These are phyloP conservation scores for Sarcophaga bullata DNA, from an alignment of 1,140 invertebrate species.

Conservation along the genomic window DNA sequence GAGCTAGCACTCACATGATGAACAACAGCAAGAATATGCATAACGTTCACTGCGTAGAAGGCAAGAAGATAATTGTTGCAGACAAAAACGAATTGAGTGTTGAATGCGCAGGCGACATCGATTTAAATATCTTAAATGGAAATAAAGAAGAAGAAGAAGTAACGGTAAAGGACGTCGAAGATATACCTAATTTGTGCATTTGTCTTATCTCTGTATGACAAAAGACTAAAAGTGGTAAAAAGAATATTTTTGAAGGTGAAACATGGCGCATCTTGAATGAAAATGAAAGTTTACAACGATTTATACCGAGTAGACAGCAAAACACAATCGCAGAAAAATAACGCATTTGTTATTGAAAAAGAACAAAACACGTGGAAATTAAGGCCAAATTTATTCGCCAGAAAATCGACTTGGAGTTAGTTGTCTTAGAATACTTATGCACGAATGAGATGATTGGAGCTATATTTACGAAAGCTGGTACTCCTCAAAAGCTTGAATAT, in stretches of 20 bases:
- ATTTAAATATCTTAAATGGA: not conserved
- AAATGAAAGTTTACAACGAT: not conserved
- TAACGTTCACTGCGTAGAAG: too few relatives aligned
- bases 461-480: too few relatives aligned
- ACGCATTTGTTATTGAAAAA: not conserved
- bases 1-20: too few relatives aligned
- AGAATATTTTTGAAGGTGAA: not conserved
- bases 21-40: too few relatives aligned
- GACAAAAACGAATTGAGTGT: too few relatives aligned
- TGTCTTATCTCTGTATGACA: not conserved
- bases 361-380: constrained; percentile 54
- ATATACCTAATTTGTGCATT: not conserved
- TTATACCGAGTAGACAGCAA: constrained; percentile 5
- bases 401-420: constrained; percentile 29
- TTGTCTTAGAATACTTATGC: constrained; percentile 47
- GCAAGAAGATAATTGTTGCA: too few relatives aligned
- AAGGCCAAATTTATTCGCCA: constrained; percentile 51
- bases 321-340: not conserved
- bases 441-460: too few relatives aligned
- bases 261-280: not conserved
- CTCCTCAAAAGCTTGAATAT: too few relatives aligned
- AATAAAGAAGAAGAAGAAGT: not conserved
- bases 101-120: constrained; percentile 19
- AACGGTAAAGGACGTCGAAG: not conserved
- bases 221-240: not conserved